phyloP scores from a whole-genome alignment of 2,888 invertebrate species.

The Eubasilissa splendida region DNA sequence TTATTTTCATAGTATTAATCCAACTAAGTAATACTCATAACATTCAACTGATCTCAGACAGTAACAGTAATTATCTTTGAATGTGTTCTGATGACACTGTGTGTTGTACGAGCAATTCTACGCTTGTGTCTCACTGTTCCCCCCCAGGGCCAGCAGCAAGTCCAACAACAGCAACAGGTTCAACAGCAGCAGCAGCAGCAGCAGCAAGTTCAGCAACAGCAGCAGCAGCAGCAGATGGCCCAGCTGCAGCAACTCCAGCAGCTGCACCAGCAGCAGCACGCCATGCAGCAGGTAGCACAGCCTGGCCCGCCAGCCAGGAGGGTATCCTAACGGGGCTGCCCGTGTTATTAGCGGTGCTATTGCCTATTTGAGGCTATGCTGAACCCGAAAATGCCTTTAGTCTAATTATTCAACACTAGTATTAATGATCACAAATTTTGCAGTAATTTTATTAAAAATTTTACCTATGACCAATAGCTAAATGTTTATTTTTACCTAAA shows the following conservation, averaged over 20 bases:
- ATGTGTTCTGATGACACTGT: too few species aligned
- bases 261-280: slow-evolving; percentile 41
- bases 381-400: too few species aligned
- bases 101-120: slow-evolving; percentile 11
- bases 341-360: neutral
- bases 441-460: too few species aligned
- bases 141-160: slow-evolving; percentile 12
- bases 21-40: too few species aligned
- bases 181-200: slow-evolving; percentile 75
- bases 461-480: too few species aligned
- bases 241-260: slow-evolving; percentile 70
- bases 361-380: neutral
- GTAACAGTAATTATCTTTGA: too few species aligned
- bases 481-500: too few species aligned
- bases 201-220: slow-evolving; percentile 68
- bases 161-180: slow-evolving; percentile 62
- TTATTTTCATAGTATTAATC: too few species aligned
- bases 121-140: neutral
- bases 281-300: slow-evolving; percentile 45
- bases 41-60: too few species aligned
- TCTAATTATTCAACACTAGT: too few species aligned
- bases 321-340: neutral
- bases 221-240: slow-evolving; percentile 73
- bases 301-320: neutral
- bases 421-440: too few species aligned